phyloP scores from a whole-genome alignment of 2,113 vertebrate genomes.

The Sander lucioperca region DNA sequence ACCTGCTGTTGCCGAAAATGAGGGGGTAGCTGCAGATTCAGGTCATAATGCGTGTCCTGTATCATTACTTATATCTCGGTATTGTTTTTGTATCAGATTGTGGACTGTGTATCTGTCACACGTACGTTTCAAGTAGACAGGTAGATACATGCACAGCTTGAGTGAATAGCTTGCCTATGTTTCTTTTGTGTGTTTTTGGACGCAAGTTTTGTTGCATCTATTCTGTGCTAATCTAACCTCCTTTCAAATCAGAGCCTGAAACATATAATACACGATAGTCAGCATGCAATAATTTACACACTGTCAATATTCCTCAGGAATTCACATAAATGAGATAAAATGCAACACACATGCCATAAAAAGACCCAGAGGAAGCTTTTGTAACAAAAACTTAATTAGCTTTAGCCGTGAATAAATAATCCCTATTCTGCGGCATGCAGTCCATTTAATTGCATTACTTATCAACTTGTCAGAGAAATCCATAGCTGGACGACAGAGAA shows the following conservation, averaged over 20 bases:
- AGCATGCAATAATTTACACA: not conserved
- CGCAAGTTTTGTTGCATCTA: not conserved
- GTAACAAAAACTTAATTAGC: conserved; percentile 35
- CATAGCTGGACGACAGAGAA: conserved; percentile 28
- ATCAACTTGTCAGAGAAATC: conserved; percentile 65
- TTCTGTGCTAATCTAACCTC: not conserved
- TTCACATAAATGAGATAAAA: conserved; percentile 35
- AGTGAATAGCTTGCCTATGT: not conserved
- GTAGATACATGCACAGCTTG: not conserved
- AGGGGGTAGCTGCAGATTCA: not conserved
- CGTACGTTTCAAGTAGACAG: not conserved
- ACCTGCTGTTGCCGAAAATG: not conserved
- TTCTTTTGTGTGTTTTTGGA: not conserved
- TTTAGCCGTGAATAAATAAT: conserved; percentile 64
- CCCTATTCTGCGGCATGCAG: conserved; percentile 39
- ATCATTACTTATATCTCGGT: not conserved
- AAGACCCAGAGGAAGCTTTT: conserved; percentile 29
- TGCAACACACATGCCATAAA: conserved; percentile 18
- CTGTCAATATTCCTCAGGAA: conserved; percentile 29
- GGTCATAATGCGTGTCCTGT: not conserved
- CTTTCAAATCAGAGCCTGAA: not conserved
- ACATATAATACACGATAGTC: not conserved
- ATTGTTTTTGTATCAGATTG: not conserved
- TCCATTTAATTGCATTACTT: conserved; percentile 65
- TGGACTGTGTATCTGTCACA: not conserved